Base-by-base conservation (phyloP, 2,797 vertebrate species). In the Bradypodion ventrale region DNA sequence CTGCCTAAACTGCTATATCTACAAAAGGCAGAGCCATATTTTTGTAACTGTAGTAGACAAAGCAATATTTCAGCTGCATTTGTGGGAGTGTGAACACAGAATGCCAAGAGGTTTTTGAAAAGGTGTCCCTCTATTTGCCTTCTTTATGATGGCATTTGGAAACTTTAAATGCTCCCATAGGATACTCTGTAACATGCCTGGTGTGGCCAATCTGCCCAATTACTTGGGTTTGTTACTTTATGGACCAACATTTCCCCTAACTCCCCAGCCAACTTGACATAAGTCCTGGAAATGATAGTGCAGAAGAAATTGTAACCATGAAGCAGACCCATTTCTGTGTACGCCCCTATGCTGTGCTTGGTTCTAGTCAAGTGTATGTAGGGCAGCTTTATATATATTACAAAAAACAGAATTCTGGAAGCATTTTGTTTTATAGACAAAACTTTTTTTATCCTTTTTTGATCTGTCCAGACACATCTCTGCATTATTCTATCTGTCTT, bases 331-430 rank as follows among this genome's bases (percentile, higher is more conserved):
- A 59, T 35, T 35, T 62, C 13, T 37, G 52, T 49, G 37, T 52
- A 23, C 42, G 25, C 5, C 16, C 29, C 23, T 59, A 73, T 7
- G 19, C 42, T 56, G 19, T 44, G 49, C 29, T 52, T 59, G 35
- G 46, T 7, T 66, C 56, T 63, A 59, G 21, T 19, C 62, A 62
- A 16, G 15, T 76, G 29, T 21, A 75, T 40, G 16, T 27, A 65
- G 80, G 37, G 59, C 4, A 60, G 16, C 25, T 19, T 52, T 80
- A 80, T 32, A 68, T 21, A n/a, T 83, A 77, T 74, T 85, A 76
- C 65, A 65, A 42, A 83, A 69, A 78, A 83, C 70, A 83, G 85
- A 80, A 75, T 85, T 81, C 83, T 87, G 21, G 84, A 83, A 85
- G 87, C 2, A 44, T 90, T 13, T 80, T 89, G 62, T n/a, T 82